Percentiles rank a stretch among this genome's conserved stretches.
phyloP scores from a whole-genome alignment of 2,888 invertebrate genomes.

The Dysmachus trigonus region DNA sequence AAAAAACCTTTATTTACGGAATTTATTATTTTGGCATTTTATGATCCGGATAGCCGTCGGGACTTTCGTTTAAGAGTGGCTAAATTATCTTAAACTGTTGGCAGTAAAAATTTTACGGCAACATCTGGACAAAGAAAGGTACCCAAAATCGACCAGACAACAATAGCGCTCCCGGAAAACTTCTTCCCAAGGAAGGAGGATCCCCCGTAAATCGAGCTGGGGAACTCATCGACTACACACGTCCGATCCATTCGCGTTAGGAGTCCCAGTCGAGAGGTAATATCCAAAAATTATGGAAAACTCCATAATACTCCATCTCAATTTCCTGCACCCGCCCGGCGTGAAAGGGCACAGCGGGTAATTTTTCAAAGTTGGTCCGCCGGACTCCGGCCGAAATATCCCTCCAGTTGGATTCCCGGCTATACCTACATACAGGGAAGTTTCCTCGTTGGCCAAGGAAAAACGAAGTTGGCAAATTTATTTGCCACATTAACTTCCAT shows the following conservation, averaged over 20 bases:
- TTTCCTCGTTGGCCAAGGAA: background rate
- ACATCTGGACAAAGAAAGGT: slow-evolving; percentile 14
- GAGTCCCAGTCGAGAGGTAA: background rate
- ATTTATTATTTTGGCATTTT: slow-evolving; percentile 15
- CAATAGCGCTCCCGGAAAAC: background rate
- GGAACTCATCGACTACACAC: slow-evolving; percentile 9
- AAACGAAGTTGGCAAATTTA: slow-evolving; percentile 23
- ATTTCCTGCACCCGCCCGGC: background rate
- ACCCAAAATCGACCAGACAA: background rate
- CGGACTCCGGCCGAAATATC: background rate
- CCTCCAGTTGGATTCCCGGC: background rate
- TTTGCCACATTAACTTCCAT: slow-evolving; percentile 31
- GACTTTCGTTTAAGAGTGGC: background rate
- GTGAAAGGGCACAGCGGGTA: slow-evolving; percentile 20
- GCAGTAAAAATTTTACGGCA: slow-evolving; percentile 16
- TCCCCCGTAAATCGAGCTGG: background rate
- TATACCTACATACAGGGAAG: background rate
- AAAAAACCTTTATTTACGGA: background rate
- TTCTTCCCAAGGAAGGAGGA: background rate
- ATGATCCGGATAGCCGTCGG: background rate
- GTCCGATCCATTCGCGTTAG: slow-evolving; percentile 13
- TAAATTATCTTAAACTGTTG: slow-evolving; percentile 15
- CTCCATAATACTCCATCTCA: slow-evolving; percentile 32
- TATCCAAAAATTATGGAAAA: slow-evolving; percentile 21
- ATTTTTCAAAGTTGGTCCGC: background rate